These are phyloP conservation scores for Stenolophus ochropezus DNA, from an alignment of 2,888 invertebrate species.

Conservation along the genomic window DNA sequence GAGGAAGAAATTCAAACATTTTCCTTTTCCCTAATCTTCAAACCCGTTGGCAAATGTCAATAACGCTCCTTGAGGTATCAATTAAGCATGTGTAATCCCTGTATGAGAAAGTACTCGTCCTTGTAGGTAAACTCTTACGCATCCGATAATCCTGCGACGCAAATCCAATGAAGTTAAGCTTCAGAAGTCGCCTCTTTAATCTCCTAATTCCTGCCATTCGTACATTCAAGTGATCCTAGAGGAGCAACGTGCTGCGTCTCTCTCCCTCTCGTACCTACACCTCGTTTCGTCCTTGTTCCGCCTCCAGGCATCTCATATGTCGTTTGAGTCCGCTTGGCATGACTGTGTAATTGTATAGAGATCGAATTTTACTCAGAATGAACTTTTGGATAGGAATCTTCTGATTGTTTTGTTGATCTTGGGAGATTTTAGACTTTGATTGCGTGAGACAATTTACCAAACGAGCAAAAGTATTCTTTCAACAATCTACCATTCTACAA, in stretches of 20 bases:
- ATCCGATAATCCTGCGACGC: slow-evolving; percentile 37
- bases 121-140: slow-evolving; percentile 1
- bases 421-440: too few species aligned
- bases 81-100: too few species aligned
- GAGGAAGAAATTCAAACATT: too few species aligned
- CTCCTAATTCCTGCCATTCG: slow-evolving; percentile 52
- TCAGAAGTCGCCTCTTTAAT: slow-evolving; percentile 53
- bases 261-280: neutral
- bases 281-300: neutral
- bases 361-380: slow-evolving; percentile 12
- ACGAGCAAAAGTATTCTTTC: too few species aligned
- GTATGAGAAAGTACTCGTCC: neutral
- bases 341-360: slow-evolving; percentile 27
- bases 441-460: too few species aligned
- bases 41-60: too few species aligned
- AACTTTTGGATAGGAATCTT: neutral
- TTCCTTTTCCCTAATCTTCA: too few species aligned
- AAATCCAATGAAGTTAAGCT: slow-evolving; percentile 54
- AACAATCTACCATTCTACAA: too few species aligned
- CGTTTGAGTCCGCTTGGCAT: slow-evolving; percentile 2
- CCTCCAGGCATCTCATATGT: slow-evolving; percentile 3
- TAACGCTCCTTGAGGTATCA: too few species aligned
- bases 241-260: slow-evolving; percentile 11
- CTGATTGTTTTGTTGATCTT: slow-evolving; percentile 11
- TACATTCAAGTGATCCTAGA: slow-evolving; percentile 46